A percentile compares a stretch with the other conserved stretches of the same genome.
phyloP scores from a whole-genome alignment of 2,888 invertebrate genomes.

The Diarsia dahlii region DNA sequence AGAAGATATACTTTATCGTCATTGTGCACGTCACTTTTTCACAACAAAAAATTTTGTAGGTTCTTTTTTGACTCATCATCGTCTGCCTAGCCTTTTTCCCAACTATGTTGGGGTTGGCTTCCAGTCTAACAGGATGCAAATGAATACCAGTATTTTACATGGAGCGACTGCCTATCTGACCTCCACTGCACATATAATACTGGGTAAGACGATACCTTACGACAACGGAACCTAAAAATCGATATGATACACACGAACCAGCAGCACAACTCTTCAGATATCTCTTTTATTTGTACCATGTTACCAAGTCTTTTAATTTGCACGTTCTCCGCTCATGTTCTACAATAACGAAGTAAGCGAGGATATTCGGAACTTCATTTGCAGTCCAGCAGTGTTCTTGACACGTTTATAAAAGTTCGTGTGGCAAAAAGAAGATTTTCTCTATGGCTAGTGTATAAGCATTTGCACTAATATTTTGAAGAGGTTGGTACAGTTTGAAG shows the following conservation, averaged over 20 bases:
- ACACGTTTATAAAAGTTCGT: background rate
- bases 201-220: too few relatives aligned
- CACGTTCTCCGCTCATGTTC: too few relatives aligned
- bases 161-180: too few relatives aligned
- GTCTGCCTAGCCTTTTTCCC: too few relatives aligned
- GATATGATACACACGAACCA: background rate
- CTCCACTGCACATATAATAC: too few relatives aligned
- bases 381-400: background rate
- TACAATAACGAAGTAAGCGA: slow-evolving; percentile 1
- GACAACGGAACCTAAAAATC: background rate
- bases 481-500: too few relatives aligned
- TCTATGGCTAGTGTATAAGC: background rate
- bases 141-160: too few relatives aligned
- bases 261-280: background rate
- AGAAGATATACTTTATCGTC: background rate
- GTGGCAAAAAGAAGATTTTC: background rate
- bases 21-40: background rate
- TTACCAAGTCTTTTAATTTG: slow-evolving; percentile 8
- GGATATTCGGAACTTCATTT: slow-evolving; percentile 11
- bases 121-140: too few relatives aligned
- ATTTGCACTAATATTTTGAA: background rate
- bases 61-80: too few relatives aligned
- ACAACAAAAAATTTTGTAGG: too few relatives aligned
- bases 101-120: too few relatives aligned
- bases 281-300: background rate